These are phyloP conservation scores for Zonotrichia leucophrys DNA, from an alignment of 2,113 vertebrate genomes.

Conservation along the genomic window DNA sequence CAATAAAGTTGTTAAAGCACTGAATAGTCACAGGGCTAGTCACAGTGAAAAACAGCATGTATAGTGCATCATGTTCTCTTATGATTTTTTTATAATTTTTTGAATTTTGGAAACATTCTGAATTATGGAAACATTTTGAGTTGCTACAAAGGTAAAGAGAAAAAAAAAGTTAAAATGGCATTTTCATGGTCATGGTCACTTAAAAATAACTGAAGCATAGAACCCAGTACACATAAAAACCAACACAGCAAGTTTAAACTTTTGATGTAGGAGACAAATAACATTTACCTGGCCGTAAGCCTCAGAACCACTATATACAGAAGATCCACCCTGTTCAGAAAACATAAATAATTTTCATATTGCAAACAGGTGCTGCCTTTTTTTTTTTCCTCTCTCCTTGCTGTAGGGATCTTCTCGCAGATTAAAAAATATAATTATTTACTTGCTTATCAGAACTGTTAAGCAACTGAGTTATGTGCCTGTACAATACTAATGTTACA, in stretches of 20 bases:
- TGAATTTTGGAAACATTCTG: neutral
- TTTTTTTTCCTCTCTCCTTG: neutral
- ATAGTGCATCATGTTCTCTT: neutral
- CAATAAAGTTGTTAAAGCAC: neutral
- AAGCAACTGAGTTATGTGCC: neutral
- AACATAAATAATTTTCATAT: neutral
- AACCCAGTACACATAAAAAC: neutral
- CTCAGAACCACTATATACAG: neutral
- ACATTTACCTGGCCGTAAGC: constrained; percentile 45
- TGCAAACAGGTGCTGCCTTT: neutral
- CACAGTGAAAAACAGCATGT: neutral
- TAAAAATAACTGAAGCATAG: neutral
- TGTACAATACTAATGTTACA: neutral
- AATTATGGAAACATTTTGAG: neutral
- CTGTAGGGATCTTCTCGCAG: neutral
- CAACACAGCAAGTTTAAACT: neutral
- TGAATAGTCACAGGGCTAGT: neutral
- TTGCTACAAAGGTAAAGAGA: neutral
- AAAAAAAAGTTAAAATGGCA: neutral
- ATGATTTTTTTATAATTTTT: no score
- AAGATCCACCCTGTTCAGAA: constrained; percentile 43
- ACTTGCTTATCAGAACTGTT: neutral
- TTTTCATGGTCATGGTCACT: neutral
- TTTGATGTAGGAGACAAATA: neutral
- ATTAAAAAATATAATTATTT: neutral